Evolutionary conservation across 2,113 vertebrate species (phyloP), one percentile per base, ranked within the genome.

Genomic region (Perca fluviatilis): DNA sequence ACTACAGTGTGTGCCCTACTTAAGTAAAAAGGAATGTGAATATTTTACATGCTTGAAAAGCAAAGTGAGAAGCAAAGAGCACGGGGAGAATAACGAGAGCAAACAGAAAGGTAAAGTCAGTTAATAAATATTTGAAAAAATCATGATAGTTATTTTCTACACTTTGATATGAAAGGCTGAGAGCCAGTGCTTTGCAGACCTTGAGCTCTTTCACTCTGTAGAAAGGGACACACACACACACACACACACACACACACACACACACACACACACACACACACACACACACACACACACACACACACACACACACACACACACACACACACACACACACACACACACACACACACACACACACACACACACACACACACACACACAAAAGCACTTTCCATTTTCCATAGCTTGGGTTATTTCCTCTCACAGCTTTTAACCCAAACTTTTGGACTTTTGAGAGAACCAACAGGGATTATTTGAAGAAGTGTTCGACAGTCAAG

Each of bases 21-120:
- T 46, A 53, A 69, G 47, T 50, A 40, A 40, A 33, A 36, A 68
- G 60, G 53, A 60, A 71, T 47, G 72, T 56, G 72, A 75, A 30
- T 18, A 6, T 60, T 64, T 77, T 2, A 46, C 57, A 51, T 40
- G 49, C 40, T 46, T 47, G 25, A 53, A 77, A 53, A 79, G 57
- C 21, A 25, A 67, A 6, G 79, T 1, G 60, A 68, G 72, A 69
- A 50, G 61, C 66, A 61, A 25, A 67, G 56, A 47, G 27, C 70
- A 19, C 16, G 19, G 47, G 53, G 9, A 57, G 64, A 77, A 86
- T 18, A 68, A 21, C 1, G 0, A 36, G 21, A 36, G 58, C 15
- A 40, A 46, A 14, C 5, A 43, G 50, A 58, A 57, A 74, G 54
- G 51, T 3, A 23, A 49, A 62, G 30, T 43, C 15, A 9, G 18